Base-by-base conservation (phyloP, 2,888 invertebrate species). In the Patella ulyssiponensis region DNA sequence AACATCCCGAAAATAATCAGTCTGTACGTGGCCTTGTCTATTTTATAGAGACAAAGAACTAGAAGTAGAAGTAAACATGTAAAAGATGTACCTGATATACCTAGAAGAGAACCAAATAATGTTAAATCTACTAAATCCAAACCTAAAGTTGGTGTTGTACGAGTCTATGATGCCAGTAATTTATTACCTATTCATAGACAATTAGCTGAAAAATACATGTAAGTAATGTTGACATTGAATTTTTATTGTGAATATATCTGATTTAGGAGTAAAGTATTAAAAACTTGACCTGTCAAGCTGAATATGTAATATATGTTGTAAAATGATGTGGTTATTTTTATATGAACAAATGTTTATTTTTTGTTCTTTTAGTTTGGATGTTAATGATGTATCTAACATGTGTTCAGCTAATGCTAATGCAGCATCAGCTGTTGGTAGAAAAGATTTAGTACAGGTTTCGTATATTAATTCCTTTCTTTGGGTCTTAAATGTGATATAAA, bases 151-250 rank as follows among this genome's bases (percentile, higher is more conserved):
- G 93, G 92, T 27, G 88, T 95, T 69, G 91, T 92, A 20, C 86
- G 89, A 64, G 85, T 92, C 52, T 97, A 96, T 88, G 95, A 95
- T 81, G 94, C 94, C 0, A 94, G 94, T 17, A 93, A 94, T 69
- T 93, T 98, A 76, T 95, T 97, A 88, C 95, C 96, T 70, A 94
- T 97, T 4, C 95, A 94, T 88, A 94, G 94, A 82, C 94, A 95
- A 77, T 93, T 98, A 76, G 98, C 97, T 0, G 95, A 96, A 88
- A 95, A 95, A 90, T 98, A 98, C 90, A 94, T 95, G 94, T 94
- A 88, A 91, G 93, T 80, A 52, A 27, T 15, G 44, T 44, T 9
- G 7, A 44, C 44, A 44, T 44, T 9, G 44, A 9, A 44, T 44
- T 44, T 44, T 44, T 44, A 9, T 44, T 3, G 9, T 71, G 0